Evolutionary conservation across 2,113 vertebrate species (phyloP), one percentile per base, ranked within the genome.

Genomic region (Elephantulus edwardii): DNA sequence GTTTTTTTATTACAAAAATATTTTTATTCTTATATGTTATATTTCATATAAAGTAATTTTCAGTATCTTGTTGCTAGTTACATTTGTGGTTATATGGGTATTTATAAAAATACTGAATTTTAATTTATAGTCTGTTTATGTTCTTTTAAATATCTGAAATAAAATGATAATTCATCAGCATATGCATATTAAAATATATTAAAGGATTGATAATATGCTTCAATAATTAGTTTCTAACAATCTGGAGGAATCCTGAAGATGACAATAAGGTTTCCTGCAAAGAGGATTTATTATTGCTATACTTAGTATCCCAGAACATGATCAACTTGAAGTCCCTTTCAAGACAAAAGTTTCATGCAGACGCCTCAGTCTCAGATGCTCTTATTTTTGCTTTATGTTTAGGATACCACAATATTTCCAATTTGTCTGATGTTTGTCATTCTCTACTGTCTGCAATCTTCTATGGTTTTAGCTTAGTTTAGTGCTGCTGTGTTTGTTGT

Each of bases 11-110:
- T 52, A 33, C 62, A 75, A 66, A 75, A 60, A 6, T n/a, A n/a
- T 52, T 82, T 93, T 88, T 3, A 68, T 40, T 72, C 60, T 58
- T 42, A n/a, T 9, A 85, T 38, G 24, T 48, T 83, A 26, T 28
- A 1, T 14, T 88, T 78, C 52, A 6, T 48, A 66, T 6, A 12
- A 88, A 28, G 38, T 70, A 58, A 66, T 40, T 42, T 86, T 84
- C 80, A 68, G 14, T 44, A 14, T 56, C 11, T 81, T 80, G 12
- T n/a, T 76, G 42, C 16, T 30, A 58, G 33, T 22, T 74, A 74
- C 38, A n/a, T n/a, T n/a, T n/a, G n/a, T n/a, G n/a, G n/a, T n/a
- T n/a, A n/a, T n/a, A n/a, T n/a, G n/a, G n/a, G n/a, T n/a, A n/a
- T n/a, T n/a, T n/a, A n/a, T n/a, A n/a, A n/a, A n/a, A n/a, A n/a